Percentiles rank a stretch among this genome's conserved stretches.
Conservation (phyloP, 2,797 vertebrate species). For the Podarcis lilfordi region DNA sequence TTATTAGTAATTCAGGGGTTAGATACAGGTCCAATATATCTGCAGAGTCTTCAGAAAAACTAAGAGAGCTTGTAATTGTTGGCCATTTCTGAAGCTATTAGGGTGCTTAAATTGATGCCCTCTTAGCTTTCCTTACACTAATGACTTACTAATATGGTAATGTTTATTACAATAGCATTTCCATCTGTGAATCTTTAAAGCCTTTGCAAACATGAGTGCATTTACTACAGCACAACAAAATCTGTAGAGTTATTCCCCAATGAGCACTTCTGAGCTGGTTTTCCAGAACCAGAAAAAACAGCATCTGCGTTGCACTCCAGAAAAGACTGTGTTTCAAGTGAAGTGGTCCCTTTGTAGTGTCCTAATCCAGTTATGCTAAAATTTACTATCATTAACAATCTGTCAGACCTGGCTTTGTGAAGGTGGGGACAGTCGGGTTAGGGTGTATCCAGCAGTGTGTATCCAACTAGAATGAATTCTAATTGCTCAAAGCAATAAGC, state of each 20-base stretch:
- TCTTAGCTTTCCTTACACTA: constrained; percentile 27
- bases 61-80: constrained; percentile 45
- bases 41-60: constrained; percentile 39
- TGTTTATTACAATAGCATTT: constrained; percentile 1
- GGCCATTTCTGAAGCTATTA: constrained; percentile 45
- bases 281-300: not conserved
- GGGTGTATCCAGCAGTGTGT: not conserved
- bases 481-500: not conserved
- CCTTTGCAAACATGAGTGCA: constrained; percentile 32
- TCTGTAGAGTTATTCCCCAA: not conserved
- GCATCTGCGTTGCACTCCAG: not conserved
- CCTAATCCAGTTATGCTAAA: not conserved
- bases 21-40: constrained; percentile 40
- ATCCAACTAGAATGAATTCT: not conserved
- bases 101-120: constrained; percentile 13
- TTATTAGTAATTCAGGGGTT: constrained; percentile 35
- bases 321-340: not conserved
- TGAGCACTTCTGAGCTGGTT: not conserved
- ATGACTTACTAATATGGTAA: constrained; percentile 7
- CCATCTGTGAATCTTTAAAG: not conserved
- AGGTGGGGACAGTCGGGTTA: not conserved
- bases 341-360: not conserved
- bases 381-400: not conserved
- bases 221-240: constrained; percentile 36
- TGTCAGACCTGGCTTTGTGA: not conserved